Percentiles rank a stretch among this genome's conserved stretches.
Conservation (phyloP, 2,113 vertebrate species). For the Toxostoma redivivum region DNA sequence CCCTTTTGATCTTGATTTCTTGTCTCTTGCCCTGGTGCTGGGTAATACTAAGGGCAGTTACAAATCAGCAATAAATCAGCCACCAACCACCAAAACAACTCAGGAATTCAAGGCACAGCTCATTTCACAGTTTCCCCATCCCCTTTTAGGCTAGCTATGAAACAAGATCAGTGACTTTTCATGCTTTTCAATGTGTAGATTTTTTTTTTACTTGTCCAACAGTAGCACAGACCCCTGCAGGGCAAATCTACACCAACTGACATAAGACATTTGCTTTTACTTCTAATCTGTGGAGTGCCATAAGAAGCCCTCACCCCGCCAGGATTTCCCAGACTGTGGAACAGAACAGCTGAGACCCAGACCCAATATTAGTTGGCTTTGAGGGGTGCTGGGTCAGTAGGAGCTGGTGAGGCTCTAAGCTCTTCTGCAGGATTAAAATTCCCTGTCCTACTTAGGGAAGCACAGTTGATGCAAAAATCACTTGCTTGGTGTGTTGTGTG, state of each 20-base stretch:
- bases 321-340: background rate
- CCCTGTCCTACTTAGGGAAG: slow-evolving; percentile 37
- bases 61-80: background rate
- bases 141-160: background rate
- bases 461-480: slow-evolving; percentile 5
- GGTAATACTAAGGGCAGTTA: background rate
- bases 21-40: background rate
- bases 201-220: background rate
- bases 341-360: background rate
- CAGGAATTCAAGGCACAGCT: background rate
- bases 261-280: background rate
- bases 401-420: background rate
- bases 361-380: background rate
- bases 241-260: background rate
- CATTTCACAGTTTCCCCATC: background rate
- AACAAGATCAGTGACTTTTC: background rate
- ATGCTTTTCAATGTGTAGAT: background rate
- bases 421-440: background rate
- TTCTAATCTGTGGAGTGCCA: background rate
- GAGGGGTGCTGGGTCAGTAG: background rate
- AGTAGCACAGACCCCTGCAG: background rate
- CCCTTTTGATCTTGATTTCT: background rate
- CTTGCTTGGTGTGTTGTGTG: slow-evolving; percentile 5
- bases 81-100: background rate
- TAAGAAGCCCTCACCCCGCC: background rate